phyloP scores from a whole-genome alignment of 1,140 invertebrate genomes.

The Musca domestica region DNA sequence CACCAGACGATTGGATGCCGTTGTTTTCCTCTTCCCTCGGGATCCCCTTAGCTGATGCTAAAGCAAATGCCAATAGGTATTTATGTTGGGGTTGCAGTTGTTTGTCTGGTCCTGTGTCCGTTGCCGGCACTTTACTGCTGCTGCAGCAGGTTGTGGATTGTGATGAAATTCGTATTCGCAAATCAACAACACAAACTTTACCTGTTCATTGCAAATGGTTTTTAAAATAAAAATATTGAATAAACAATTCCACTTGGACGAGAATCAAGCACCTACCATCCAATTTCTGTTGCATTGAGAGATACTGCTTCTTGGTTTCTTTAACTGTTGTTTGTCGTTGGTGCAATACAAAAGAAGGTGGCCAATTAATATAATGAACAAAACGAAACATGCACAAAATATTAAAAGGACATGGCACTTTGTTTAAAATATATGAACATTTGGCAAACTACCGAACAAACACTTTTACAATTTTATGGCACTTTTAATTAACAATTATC shows the following conservation, averaged over 20 bases:
- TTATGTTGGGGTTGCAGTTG: background rate
- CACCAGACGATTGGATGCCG: background rate
- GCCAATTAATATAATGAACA: background rate
- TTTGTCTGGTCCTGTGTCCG: background rate
- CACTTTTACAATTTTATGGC: background rate
- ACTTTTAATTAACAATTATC: slow-evolving; percentile 9
- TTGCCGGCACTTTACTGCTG: background rate
- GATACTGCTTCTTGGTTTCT: background rate
- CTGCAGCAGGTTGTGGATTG: slow-evolving; percentile 22
- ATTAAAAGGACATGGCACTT: slow-evolving; percentile 2
- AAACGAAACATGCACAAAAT: background rate
- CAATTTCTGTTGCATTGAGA: slow-evolving; percentile 14
- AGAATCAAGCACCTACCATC: too few relatives aligned
- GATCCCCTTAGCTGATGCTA: too few relatives aligned
- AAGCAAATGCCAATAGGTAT: too few relatives aligned
- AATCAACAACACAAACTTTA: slow-evolving; percentile 9
- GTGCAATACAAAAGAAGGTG: too few relatives aligned
- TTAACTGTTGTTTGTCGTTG: background rate
- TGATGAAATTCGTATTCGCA: slow-evolving; percentile 29
- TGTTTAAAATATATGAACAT: background rate
- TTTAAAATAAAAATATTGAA: background rate
- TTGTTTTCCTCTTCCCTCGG: background rate
- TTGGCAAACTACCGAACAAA: background rate
- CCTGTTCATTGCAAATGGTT: background rate
- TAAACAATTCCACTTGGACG: background rate